Base-by-base conservation (phyloP, 2,113 vertebrate species). In the Dipodomys ordii region DNA sequence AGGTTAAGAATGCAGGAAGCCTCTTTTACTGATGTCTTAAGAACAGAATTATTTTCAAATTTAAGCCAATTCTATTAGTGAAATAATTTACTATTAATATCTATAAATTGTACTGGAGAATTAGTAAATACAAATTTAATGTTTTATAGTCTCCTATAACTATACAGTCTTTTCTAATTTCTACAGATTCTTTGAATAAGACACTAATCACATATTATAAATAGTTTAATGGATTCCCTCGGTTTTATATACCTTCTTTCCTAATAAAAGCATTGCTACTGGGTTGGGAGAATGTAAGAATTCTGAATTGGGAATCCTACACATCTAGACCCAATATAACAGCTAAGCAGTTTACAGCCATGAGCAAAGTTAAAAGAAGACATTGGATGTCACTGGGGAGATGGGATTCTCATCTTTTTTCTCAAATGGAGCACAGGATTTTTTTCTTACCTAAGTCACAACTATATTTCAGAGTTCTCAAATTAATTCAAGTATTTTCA, bases 381-480 rank as follows among this genome's bases (percentile, higher is more conserved):
- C 96, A 96, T 88, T 97, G 96, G 93, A 97, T 97, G 96, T 96
- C 96, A 96, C 96, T 97, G 97, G 96, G 92, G 92, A 97, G 95
- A 97, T 96, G 90, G 97, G 97, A 97, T 96, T 97, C 96, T 97
- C 96, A 71, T 93, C 65, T 91, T 96, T 93, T 62, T 78, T 96
- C 73, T 91, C 77, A 81, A 91, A 94, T 69, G 86, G 80, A 95
- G 87, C 30, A 60, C 23, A 94, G 85, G 27, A 84, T 81, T 87
- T 65, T 81, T 82, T 94, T 95, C 80, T 91, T 95, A 44, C 39
- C 86, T 81, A 94, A 81, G 53, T n/a, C 92, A 72, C 46, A 92
- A 88, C 13, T 91, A n/a, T 73, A 91, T 60, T 93, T 94, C 87
- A 92, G 68, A 72, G 77, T 84, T 94, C 94, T 92, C 68, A 96